phyloP scores from a whole-genome alignment of 2,113 vertebrate species.

The Butorides virescens region DNA sequence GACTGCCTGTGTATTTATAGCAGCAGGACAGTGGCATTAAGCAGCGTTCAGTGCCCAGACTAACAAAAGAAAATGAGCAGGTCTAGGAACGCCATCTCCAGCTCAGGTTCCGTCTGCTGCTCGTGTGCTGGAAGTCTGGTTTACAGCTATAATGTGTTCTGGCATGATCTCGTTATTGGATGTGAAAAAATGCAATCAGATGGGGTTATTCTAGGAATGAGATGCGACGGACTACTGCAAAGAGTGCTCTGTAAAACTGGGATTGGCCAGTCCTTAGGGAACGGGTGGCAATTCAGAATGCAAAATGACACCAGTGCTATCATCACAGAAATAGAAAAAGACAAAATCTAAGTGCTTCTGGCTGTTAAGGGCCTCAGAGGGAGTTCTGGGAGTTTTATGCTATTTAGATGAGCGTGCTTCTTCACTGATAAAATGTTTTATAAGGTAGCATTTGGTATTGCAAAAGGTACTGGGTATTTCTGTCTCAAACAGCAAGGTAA shows the following conservation, averaged over 20 bases:
- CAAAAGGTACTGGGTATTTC: background rate
- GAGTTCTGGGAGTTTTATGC: background rate
- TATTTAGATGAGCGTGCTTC: background rate
- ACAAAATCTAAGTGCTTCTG: background rate
- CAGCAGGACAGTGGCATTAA: background rate
- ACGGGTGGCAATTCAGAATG: background rate
- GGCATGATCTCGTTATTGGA: background rate
- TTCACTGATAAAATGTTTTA: background rate
- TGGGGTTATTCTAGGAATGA: background rate
- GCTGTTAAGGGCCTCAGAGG: background rate
- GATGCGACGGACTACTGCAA: background rate
- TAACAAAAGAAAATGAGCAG: background rate
- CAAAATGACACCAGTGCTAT: background rate
- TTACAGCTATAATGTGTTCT: background rate
- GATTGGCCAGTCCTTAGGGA: background rate
- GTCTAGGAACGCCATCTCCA: background rate
- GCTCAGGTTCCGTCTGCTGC: background rate
- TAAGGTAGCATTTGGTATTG: background rate
- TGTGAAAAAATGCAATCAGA: background rate
- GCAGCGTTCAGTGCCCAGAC: background rate
- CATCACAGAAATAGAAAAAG: background rate
- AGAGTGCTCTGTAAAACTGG: background rate
- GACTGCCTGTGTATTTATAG: conserved; percentile 53
- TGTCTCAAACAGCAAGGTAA: background rate
- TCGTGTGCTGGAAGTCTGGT: fast-evolving